Evolutionary conservation across 2,113 vertebrate genomes (phyloP).

Genomic region (Microcebus lehilahytsara): DNA sequence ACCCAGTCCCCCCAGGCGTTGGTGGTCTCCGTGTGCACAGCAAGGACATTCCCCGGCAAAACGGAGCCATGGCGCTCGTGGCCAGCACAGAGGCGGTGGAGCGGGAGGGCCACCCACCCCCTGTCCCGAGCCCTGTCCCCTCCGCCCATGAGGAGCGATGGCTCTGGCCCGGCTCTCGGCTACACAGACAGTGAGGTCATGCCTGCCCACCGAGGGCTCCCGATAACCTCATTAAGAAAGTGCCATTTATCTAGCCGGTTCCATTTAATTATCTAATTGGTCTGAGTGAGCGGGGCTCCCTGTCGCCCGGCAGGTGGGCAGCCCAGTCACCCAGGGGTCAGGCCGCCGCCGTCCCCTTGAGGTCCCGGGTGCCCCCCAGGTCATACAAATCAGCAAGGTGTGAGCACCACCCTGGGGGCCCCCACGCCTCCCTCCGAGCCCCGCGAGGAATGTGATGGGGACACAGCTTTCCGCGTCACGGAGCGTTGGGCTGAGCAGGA

Average conservation of each 20-base stretch:
- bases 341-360: accelerated
- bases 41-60: background rate
- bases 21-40: accelerated
- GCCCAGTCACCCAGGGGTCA: background rate
- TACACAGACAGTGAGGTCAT: slow-evolving; percentile 84
- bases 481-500: background rate
- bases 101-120: accelerated
- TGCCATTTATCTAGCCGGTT: slow-evolving; percentile 83
- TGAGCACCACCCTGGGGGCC: slow-evolving; percentile 15
- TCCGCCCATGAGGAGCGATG: background rate
- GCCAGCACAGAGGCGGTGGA: no score
- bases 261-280: slow-evolving; percentile 85
- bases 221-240: slow-evolving; percentile 84
- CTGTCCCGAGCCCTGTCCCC: background rate
- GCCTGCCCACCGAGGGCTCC: slow-evolving; percentile 79
- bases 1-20: background rate
- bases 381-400: slow-evolving; percentile 63
- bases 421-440: background rate
- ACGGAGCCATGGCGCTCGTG: accelerated
- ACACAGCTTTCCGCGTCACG: background rate
- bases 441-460: background rate
- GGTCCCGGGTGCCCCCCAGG: background rate
- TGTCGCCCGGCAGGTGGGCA: slow-evolving; percentile 46
- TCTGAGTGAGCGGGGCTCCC: slow-evolving; percentile 68
- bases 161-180: slow-evolving; percentile 67